Conservation (phyloP, 2,797 vertebrate genomes). For the Sebastes wilsoni region DNA sequence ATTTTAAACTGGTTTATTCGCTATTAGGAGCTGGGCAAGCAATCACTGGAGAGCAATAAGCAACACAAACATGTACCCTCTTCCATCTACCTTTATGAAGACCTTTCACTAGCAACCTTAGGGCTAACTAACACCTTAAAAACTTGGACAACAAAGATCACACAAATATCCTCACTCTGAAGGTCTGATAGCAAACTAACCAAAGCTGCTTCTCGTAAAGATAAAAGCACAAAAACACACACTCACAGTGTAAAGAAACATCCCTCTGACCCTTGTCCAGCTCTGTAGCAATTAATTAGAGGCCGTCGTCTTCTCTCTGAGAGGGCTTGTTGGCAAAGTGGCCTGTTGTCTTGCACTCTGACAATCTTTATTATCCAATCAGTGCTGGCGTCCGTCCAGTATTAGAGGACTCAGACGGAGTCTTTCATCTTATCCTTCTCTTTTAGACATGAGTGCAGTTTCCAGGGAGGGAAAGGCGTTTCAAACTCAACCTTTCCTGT, state of each 20-base stretch:
- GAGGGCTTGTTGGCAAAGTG: constrained; percentile 20
- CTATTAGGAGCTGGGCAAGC: constrained; percentile 32
- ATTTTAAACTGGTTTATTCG: constrained; percentile 46
- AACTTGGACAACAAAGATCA: background rate
- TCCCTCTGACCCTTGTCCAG: constrained; percentile 10
- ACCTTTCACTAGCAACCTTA: background rate
- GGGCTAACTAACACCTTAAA: background rate
- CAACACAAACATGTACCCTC: background rate
- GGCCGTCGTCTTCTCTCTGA: constrained; percentile 17
- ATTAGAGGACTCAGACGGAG: constrained; percentile 16
- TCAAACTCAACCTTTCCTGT: constrained; percentile 15
- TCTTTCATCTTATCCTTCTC: constrained; percentile 15
- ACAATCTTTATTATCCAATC: constrained; percentile 46
- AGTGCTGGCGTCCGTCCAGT: constrained; percentile 38
- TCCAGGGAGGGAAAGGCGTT: background rate
- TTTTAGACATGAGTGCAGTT: background rate
- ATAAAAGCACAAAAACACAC: background rate
- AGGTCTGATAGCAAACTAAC: background rate
- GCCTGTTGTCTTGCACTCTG: constrained; percentile 21
- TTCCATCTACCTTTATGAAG: background rate
- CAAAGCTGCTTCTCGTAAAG: background rate
- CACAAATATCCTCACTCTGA: background rate
- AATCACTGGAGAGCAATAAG: background rate
- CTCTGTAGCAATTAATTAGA: constrained; percentile 36
- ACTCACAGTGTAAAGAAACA: background rate